Conservation (phyloP, 2,797 vertebrate genomes). For the Gadopsis bispinosus region DNA sequence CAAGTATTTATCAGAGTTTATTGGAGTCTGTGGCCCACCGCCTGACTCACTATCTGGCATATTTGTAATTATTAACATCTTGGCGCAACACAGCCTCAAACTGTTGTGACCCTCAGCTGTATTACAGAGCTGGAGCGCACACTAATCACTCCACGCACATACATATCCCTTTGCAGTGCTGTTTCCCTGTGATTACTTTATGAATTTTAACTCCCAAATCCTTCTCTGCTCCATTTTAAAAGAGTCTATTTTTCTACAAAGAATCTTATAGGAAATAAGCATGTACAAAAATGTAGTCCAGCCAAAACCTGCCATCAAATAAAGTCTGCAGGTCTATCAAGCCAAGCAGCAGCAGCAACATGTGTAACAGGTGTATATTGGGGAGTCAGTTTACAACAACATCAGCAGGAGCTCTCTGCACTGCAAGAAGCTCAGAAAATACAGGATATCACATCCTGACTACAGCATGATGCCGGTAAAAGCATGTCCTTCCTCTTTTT, state of each 20-base stretch:
- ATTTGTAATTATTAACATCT: constrained; percentile 49
- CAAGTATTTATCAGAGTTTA: constrained; percentile 43
- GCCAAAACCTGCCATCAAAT: no score
- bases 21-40: constrained; percentile 26
- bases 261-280: neutral
- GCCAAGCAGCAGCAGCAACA: neutral
- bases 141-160: neutral
- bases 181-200: neutral
- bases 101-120: constrained; percentile 20
- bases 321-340: neutral
- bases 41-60: constrained; percentile 32
- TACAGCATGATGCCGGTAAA: constrained; percentile 1
- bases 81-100: constrained; percentile 32
- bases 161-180: neutral
- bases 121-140: neutral
- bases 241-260: neutral
- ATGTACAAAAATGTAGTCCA: no score
- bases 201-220: neutral
- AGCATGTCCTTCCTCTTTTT: neutral
- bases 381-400: constrained; percentile 6
- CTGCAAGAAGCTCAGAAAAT: constrained; percentile 5
- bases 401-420: constrained; percentile 19
- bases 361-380: neutral
- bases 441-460: neutral
- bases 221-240: neutral